Evolutionary conservation across 2,888 invertebrate genomes (phyloP), one percentile per base, ranked within the genome.

Genomic region (Volucella inflata): DNA sequence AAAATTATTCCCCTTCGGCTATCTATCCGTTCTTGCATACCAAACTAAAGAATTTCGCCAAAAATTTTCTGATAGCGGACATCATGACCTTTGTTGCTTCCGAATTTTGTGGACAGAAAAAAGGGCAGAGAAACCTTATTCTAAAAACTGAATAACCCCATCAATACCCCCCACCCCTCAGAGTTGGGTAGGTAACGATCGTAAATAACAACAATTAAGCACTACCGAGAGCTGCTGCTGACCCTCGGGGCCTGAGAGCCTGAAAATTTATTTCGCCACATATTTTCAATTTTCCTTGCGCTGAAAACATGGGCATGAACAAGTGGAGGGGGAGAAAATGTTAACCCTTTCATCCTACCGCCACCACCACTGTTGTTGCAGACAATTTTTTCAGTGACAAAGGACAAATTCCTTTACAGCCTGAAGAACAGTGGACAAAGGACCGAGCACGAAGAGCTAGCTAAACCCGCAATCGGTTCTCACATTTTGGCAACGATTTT

Each of bases 151-250:
- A 62, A 48, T n/a, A 36, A n/a, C 11, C 59, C 21, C 12, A 6
- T 3, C 40, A 44, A 16, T n/a, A 16, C 38, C 16, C 48, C n/a
- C 16, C 40, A 36, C 10, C 21, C 0, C 11, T 11, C 10, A 6
- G 17, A 42, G 11, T 62, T 62, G 78, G 82, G 42, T 62, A 75
- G 76, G 76, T 80, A 53, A 75, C 70, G 76, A 80, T 76, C 84
- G 80, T 84, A 84, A 84, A 84, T 84, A 76, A 84, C 84, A 84
- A 84, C 84, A 84, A 84, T 84, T 84, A 84, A 84, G 76, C 75
- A 76, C 75, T 59, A 68, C 70, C 83, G 53, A 14, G 67, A 16
- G 44, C 51, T 51, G 50, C 71, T 21, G 59, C 40, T 62, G 68
- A 62, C 70, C 70, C 70, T 77, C 42, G 65, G 60, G 65, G 75